Evolutionary conservation across 2,888 invertebrate species (phyloP).

Genomic region (Carabus problematicus): DNA sequence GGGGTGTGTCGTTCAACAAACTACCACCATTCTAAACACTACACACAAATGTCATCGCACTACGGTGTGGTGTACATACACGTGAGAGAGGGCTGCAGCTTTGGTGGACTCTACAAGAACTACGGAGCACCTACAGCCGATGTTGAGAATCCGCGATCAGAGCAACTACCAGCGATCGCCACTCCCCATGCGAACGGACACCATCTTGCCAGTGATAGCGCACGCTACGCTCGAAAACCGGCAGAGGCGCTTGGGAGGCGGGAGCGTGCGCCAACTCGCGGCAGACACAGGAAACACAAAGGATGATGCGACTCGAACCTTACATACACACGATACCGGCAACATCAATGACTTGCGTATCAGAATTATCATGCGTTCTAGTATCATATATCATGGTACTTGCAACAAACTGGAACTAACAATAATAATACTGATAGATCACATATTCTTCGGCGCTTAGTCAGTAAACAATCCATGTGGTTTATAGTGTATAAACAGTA

Average conservation of each 20-base stretch:
- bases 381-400: too few species aligned
- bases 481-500: too few species aligned
- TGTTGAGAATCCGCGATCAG: background rate
- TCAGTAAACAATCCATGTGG: too few species aligned
- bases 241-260: slow-evolving; percentile 35
- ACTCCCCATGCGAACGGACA: slow-evolving; percentile 52
- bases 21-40: slow-evolving; percentile 33
- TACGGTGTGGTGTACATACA: slow-evolving; percentile 14
- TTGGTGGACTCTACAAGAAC: too few species aligned
- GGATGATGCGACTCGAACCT: too few species aligned
- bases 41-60: slow-evolving; percentile 37
- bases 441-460: too few species aligned
- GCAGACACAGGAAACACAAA: slow-evolving; percentile 4
- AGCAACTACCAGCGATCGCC: slow-evolving; percentile 35
- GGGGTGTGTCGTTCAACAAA: slow-evolving; percentile 29
- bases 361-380: too few species aligned
- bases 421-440: too few species aligned
- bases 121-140: background rate
- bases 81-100: background rate
- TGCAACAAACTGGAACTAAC: too few species aligned
- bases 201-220: slow-evolving; percentile 50
- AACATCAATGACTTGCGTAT: too few species aligned
- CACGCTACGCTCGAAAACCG: slow-evolving; percentile 39
- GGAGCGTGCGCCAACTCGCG: slow-evolving; percentile 11
- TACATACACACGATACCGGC: too few species aligned